phyloP scores from a whole-genome alignment of 2,113 vertebrate genomes.

The Noturus placidus region DNA sequence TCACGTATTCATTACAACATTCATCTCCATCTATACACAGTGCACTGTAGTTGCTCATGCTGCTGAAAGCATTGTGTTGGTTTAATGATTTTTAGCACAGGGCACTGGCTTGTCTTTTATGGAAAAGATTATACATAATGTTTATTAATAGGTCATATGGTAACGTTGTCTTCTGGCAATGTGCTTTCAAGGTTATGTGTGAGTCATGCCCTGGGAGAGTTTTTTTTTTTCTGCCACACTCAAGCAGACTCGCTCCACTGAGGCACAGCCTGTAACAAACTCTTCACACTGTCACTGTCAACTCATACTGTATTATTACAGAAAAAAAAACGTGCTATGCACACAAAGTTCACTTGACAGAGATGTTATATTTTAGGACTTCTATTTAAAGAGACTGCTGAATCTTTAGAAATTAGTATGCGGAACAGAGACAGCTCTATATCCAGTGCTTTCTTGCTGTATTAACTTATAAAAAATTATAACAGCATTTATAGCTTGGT shows the following conservation, averaged over 20 bases:
- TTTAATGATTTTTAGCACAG: conserved; percentile 26
- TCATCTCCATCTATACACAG: conserved; percentile 30
- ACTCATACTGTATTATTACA: conserved; percentile 43
- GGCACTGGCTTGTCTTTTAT: conserved; percentile 26
- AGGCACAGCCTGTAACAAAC: conserved; percentile 44
- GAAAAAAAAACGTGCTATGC: conserved; percentile 36
- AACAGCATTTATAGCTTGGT: background rate
- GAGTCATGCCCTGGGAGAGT: conserved; percentile 50
- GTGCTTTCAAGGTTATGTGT: conserved; percentile 55
- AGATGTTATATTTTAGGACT: conserved; percentile 34
- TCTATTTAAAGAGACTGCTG: conserved; percentile 42
- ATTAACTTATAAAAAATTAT: background rate
- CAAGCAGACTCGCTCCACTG: conserved; percentile 35
- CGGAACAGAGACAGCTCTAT: conserved; percentile 15
- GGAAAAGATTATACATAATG: conserved; percentile 41
- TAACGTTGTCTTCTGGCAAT: conserved; percentile 49
- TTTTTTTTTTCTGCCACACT: conserved; percentile 44
- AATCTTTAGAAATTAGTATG: conserved; percentile 37
- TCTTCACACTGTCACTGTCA: conserved; percentile 43
- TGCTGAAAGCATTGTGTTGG: conserved; percentile 6
- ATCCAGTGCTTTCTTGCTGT: background rate
- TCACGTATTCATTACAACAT: conserved; percentile 31
- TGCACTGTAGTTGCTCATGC: background rate
- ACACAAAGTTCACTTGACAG: conserved; percentile 53
- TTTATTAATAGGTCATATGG: conserved; percentile 53